Evolutionary conservation across 2,797 vertebrate species (phyloP), one percentile per base, ranked within the genome.

Genomic region (Heteromormyrus szaboi): DNA sequence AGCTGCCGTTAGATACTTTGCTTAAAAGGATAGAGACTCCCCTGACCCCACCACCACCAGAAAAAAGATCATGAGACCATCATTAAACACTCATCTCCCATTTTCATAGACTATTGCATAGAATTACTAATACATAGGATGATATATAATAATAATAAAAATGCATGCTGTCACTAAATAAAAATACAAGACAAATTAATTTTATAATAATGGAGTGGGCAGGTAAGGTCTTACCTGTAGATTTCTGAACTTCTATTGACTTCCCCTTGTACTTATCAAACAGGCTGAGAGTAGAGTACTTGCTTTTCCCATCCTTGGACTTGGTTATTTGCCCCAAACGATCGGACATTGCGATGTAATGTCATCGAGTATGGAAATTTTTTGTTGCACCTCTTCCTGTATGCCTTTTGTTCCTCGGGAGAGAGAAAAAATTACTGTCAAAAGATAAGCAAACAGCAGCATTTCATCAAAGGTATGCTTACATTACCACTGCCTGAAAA

Each of bases 221-320:
- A 53, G 17, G 5, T 12, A 44, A 62, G 25, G 19, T 41, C 96
- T 93, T 96, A 99, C 99, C 98, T 98, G 98, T 96, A 95, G 97
- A 97, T 97, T 99, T 98, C 95, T 97, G 96, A 93, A 97, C 95
- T 97, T 99, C 99, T 99, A 99, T 97, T 98, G 98, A 97, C 97
- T 98, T 98, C 95, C 98, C 98, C 96, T 98, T 99, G 96, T 99
- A 99, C 96, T 99, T 99, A 96, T 99, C 98, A 98, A 99, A 99
- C 95, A 99, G 97, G 97, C 97, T 99, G 98, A 99, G 97, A 91
- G 98, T 98, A 92, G 98, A 97, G 95, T 99, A 99, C 98, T 99
- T 99, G 98, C 97, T 99, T 99, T 99, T 99, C 97, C 98, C 99
- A 99, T 99, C 98, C 98, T 99, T 99, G 98, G 98, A 98, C 98